Evolutionary conservation across 2,888 invertebrate species (phyloP).

Genomic region (Cephus nigrinus): DNA sequence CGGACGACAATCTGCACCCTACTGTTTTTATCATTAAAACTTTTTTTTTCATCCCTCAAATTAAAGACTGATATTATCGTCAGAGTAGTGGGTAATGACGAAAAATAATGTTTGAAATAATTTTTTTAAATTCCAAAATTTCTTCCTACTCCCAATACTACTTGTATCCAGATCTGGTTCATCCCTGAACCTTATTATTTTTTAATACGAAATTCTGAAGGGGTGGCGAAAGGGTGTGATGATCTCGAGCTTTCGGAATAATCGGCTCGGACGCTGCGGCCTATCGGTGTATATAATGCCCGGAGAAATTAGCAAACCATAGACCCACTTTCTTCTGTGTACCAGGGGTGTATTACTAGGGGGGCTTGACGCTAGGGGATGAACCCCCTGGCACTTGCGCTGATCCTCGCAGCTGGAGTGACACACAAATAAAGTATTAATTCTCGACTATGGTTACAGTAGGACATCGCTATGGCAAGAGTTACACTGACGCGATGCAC

Average conservation of each 20-base stretch:
- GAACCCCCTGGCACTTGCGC: conserved; percentile 53
- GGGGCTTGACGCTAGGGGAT: conserved; percentile 28
- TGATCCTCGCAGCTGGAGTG: conserved; percentile 64
- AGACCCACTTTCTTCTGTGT: conserved; percentile 38
- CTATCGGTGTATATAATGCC: conserved; percentile 39
- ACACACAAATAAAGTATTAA: conserved; percentile 63
- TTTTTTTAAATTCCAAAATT: background rate
- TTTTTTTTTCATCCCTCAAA: too few relatives aligned
- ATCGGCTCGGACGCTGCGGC: conserved; percentile 54
- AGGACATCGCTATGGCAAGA: conserved; percentile 12
- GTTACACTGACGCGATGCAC: background rate
- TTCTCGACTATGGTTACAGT: conserved; percentile 49
- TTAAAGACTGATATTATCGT: too few relatives aligned
- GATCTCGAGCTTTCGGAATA: conserved; percentile 45
- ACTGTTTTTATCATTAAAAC: background rate
- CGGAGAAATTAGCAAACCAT: conserved; percentile 60
- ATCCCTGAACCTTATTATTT: background rate
- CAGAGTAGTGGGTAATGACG: too few relatives aligned
- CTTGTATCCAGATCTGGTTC: background rate
- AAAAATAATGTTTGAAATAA: background rate
- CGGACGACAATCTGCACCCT: too few relatives aligned
- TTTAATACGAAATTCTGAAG: background rate
- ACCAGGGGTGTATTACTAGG: conserved; percentile 45
- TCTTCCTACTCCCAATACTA: background rate
- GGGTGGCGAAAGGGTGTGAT: conserved; percentile 47